Base-by-base conservation (phyloP, 2,113 vertebrate species). In the Charina bottae region DNA sequence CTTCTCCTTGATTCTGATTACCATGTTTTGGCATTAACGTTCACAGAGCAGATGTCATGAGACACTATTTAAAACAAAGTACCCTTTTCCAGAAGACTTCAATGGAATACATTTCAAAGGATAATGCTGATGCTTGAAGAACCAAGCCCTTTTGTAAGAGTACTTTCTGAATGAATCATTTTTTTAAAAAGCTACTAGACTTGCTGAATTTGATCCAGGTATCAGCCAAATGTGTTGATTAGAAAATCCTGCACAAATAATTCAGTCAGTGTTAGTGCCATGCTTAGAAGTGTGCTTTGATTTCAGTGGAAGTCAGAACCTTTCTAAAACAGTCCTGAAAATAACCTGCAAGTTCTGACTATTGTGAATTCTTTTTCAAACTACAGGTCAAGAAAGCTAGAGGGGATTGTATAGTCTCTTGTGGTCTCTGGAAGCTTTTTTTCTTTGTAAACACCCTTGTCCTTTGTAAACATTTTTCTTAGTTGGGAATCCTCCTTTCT, bases 31-130 rank as follows among this genome's bases (percentile, higher is more conserved):
- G 87, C 78, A 84, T 88, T 85, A 89, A 89, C 42, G 87, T 55
- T 92, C 72, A 55, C 46, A 3, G n/a, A 85, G 91, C 87, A 83
- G 17, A 60, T 95, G 55, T 84, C 94, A 93, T 78, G 92, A 88
- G 46, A 92, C 89, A 87, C 10, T 89, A 92, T 93, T 89, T 94
- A 89, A 94, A 93, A 64, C 58, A 88, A 92, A 95, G 23, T 21
- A 87, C 89, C 53, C n/a, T 64, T 91, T 95, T 60, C 92, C 83
- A 95, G 89, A 92, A 85, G 90, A 94, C 83, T 94, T 95, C 93
- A 83, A 26, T 94, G 94, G 92, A 53, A 72, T 92, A 89, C 90
- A 83, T 89, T 92, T 89, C 83, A 87, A 42, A 68, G 78, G 10
- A 62, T 84, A 56, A 64, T 68, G 26, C 5, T n/a, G 84, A 8